A percentile compares a stretch with the other conserved stretches of the same genome.
Conservation (phyloP, 2,113 vertebrate species). For the Emydura subglobosa region DNA sequence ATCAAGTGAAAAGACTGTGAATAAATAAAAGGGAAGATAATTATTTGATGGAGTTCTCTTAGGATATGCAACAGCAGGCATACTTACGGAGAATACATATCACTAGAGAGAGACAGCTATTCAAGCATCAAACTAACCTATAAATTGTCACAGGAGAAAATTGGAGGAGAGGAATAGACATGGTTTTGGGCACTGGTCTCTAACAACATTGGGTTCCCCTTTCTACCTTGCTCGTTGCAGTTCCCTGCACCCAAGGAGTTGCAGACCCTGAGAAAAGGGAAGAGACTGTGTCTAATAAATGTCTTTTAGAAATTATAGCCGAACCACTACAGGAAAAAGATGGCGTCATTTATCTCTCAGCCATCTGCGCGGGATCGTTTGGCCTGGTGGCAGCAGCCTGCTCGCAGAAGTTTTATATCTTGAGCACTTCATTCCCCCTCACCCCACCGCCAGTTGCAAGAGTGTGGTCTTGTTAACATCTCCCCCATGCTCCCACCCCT, state of each 20-base stretch:
- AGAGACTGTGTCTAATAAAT: constrained; percentile 74
- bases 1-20: constrained; percentile 82
- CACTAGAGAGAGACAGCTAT: constrained; percentile 76
- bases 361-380: constrained; percentile 76
- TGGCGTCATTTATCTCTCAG: constrained; percentile 72
- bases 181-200: constrained; percentile 57
- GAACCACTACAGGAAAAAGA: constrained; percentile 71
- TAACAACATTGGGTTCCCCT: constrained; percentile 48
- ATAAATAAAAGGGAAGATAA: constrained; percentile 85
- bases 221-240: constrained; percentile 54
- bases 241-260: constrained; percentile 59
- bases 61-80: constrained; percentile 83
- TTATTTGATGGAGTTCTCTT: constrained; percentile 86
- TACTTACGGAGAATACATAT: constrained; percentile 80
- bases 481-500: neutral
- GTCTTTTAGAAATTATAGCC: constrained; percentile 77
- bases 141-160: constrained; percentile 80
- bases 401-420: constrained; percentile 47
- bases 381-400: constrained; percentile 53
- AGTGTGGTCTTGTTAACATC: neutral
- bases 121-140: constrained; percentile 77
- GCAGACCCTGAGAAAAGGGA: constrained; percentile 56
- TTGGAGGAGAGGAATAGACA: constrained; percentile 73
- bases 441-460: rapidly evolving
- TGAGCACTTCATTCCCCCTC: neutral